Evolutionary conservation across 2,797 vertebrate species (phyloP).

Genomic region (Pseudomugil gertrudae): DNA sequence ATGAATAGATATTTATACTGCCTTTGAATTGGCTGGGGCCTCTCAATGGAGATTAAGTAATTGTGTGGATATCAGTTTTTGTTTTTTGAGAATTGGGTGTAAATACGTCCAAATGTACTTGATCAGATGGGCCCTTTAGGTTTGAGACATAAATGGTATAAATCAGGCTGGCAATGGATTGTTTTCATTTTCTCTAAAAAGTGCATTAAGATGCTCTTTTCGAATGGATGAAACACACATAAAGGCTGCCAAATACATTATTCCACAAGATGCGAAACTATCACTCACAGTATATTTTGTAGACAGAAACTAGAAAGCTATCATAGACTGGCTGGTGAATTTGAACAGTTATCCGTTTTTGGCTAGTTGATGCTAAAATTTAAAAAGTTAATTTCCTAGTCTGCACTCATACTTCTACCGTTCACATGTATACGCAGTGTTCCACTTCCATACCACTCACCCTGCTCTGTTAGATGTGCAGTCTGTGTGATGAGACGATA

Average conservation of each 20-base stretch:
- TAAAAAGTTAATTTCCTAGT: conserved; percentile 1
- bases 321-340: conserved; percentile 2
- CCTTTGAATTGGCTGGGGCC: conserved; percentile 63
- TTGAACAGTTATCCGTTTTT: neutral
- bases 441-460: conserved; percentile 52
- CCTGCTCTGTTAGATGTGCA: conserved; percentile 61
- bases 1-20: conserved; percentile 79
- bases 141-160: conserved; percentile 17
- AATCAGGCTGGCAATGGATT: conserved; percentile 14
- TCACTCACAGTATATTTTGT: neutral
- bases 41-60: conserved; percentile 69
- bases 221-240: conserved; percentile 23
- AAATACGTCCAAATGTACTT: conserved; percentile 62
- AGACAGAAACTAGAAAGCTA: neutral
- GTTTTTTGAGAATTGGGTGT: conserved; percentile 62
- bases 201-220: conserved; percentile 36
- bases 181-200: conserved; percentile 26
- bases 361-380: neutral
- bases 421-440: conserved; percentile 19
- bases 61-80: conserved; percentile 70
- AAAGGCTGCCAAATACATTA: neutral
- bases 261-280: neutral
- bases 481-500: conserved; percentile 73
- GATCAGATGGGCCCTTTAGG: conserved; percentile 51
- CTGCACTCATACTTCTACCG: conserved; percentile 12